Base-by-base conservation (phyloP, 2,888 invertebrate species). In the Drosophila austrosaltans region DNA sequence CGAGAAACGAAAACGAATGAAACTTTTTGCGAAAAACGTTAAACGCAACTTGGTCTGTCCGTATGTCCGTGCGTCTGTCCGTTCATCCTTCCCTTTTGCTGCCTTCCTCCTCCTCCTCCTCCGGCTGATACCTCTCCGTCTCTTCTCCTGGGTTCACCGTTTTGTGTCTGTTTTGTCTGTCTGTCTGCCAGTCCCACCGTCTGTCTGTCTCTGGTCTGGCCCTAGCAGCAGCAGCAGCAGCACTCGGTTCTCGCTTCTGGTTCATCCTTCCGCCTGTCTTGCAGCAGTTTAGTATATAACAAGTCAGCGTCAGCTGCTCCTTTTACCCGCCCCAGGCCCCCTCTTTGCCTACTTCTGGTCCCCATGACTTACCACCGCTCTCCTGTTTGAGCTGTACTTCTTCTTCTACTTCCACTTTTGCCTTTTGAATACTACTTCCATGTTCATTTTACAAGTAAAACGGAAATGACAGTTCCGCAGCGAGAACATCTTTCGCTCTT, bases 401-500 rank as follows among this genome's bases (percentile, higher is more conserved):
- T 56, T 76, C 79, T 81, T 76, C 76, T 69, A 69, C 70, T 64
- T 74, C 79, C 86, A 81, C 82, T 87, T 86, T 84, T 82, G 82
- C 79, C 82, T 85, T 48, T 48, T 48, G 48, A 48, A 48, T 83
- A 86, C 86, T 86, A 79, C 88, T 87, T 87, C 83, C 86, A 86
- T 83, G 86, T 87, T 87, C 86, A 80, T 79, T 87, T 88, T 82
- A 85, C 87, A 84, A 89, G 81, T 87, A 89, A 90, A 91, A 90
- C 90, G 91, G 91, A 91, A 91, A 91, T 90, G 90, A 91, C 90
- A 91, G 90, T 90, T 89, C 83, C 90, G 85, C 81, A 82, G 80
- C 88, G 88, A 86, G 81, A 84, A 79, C 77, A 77, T 75, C 77
- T 85, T 80, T 84, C 69, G 63, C 62, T 68, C 42, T 63, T 72